Base-by-base conservation (phyloP, 2,113 vertebrate species). In the Cyanoramphus novaezelandiae region DNA sequence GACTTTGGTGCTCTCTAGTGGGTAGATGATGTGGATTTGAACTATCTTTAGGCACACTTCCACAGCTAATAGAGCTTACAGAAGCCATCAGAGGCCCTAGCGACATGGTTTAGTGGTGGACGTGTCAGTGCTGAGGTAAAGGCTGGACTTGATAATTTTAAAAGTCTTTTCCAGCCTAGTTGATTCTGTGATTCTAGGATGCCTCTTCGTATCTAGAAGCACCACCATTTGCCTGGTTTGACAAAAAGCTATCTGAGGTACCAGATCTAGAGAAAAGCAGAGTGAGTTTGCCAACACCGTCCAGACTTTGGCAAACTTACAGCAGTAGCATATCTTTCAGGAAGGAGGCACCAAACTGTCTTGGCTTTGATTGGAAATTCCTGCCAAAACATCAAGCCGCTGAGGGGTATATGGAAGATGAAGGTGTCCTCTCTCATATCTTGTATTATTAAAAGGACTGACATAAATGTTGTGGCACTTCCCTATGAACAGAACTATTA, bases 311-410 rank as follows among this genome's bases (percentile, higher is more conserved):
- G 18, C 16, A 49, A 85, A 33, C 9, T 33, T 24, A 59, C 8
- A 82, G 20, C 11, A 88, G 46, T 80, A 43, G 13, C n/a, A 67
- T n/a, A 52, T 20, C 27, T 71, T 57, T 44, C 15, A 75, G 11
- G 39, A n/a, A 63, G 50, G 44, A 41, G 28, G 19, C 28, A 71
- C 46, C 60, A 20, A 59, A 63, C 67, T 27, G 1, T 21, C n/a
- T n/a, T 25, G 39, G 25, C 8, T 72, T 71, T 37, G 12, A 44
- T 2, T 31, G 29, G 39, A 71, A 88, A 83, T 13, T 49, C 28
- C 39, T 69, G 15, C 14, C 37, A 19, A 67, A 82, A 59, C 1
- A 3, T 3, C 0, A 1, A 67, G n/a, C 11, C 47, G 53, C 23
- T 39, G 27, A 92, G 31, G 17, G 31, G 3, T 25, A 44, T 0